phyloP scores from a whole-genome alignment of 2,888 invertebrate species.

The Ectemnius continuus region DNA sequence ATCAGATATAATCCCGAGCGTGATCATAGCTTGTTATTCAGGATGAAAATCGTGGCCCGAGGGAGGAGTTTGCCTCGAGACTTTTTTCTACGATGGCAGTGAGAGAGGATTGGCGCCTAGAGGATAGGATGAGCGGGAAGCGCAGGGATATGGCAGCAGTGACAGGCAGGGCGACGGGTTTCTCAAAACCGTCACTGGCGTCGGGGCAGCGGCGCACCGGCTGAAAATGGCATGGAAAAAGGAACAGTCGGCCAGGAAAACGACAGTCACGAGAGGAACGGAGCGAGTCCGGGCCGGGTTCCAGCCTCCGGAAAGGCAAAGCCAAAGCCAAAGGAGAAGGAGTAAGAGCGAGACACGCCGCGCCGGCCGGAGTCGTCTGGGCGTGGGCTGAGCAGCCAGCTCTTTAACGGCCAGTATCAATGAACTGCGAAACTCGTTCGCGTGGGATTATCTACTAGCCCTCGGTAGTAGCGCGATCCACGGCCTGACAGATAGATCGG shows the following conservation, averaged over 20 bases:
- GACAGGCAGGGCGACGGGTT: conserved; percentile 46
- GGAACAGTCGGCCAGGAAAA: conserved; percentile 36
- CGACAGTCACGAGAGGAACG: conserved; percentile 3
- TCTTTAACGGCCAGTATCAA: conserved; percentile 67
- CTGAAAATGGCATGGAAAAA: conserved; percentile 60
- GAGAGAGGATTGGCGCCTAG: too few species aligned
- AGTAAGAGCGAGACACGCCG: conserved; percentile 16
- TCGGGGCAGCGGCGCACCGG: conserved; percentile 45
- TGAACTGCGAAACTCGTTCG: conserved; percentile 69
- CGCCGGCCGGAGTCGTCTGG: conserved; percentile 42
- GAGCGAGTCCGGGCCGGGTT: not conserved
- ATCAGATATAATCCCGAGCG: too few species aligned
- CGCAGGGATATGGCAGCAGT: conserved; percentile 19
- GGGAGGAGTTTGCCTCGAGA: not conserved
- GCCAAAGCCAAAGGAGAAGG: conserved; percentile 26
- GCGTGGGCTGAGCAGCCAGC: conserved; percentile 61
- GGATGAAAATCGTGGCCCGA: not conserved
- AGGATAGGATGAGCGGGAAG: not conserved
- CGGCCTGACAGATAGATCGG: conserved; percentile 29
- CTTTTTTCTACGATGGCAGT: too few species aligned
- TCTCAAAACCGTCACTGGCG: conserved; percentile 57
- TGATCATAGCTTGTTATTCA: too few species aligned
- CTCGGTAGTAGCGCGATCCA: conserved; percentile 47
- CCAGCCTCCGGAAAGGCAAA: conserved; percentile 20
- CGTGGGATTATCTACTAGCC: conserved; percentile 65